A percentile compares a stretch with the other conserved stretches of the same genome.
Conservation (phyloP, 2,888 invertebrate genomes). For the Sisyra nigra region DNA sequence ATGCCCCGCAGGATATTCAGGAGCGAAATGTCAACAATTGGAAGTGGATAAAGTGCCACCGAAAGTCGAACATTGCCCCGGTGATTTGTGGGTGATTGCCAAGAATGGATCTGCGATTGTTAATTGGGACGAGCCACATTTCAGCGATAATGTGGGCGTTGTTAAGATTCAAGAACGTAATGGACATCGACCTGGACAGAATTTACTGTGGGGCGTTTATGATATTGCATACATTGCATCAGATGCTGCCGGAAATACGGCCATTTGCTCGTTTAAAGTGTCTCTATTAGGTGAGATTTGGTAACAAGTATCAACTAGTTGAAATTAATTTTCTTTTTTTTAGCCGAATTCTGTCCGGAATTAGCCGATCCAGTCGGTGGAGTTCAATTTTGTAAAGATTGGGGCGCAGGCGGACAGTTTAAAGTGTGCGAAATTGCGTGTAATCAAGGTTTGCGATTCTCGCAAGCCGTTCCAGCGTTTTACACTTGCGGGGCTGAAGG, state of each 20-base stretch:
- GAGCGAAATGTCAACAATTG: constrained; percentile 68
- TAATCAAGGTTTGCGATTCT: constrained; percentile 74
- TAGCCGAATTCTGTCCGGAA: constrained; percentile 84
- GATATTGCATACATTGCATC: constrained; percentile 87
- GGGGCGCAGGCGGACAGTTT: constrained; percentile 93
- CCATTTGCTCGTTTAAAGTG: constrained; percentile 81
- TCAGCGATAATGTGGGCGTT: constrained; percentile 77
- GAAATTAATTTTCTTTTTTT: constrained; percentile 16
- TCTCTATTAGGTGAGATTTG: constrained; percentile 62
- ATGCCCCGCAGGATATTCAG: constrained; percentile 77
- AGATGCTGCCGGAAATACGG: constrained; percentile 83
- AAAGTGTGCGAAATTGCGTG: constrained; percentile 89
- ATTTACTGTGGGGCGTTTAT: constrained; percentile 79
- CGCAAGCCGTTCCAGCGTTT: constrained; percentile 86
- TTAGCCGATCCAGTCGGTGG: constrained; percentile 83
- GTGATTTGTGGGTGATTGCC: constrained; percentile 86
- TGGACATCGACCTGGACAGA: constrained; percentile 76
- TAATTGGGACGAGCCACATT: constrained; percentile 82
- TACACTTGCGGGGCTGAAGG: constrained; percentile 98
- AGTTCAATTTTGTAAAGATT: constrained; percentile 79
- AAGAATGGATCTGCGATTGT: constrained; percentile 83
- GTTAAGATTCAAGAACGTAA: constrained; percentile 65
- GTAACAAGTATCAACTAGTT: neutral
- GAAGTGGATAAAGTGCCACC: constrained; percentile 75
- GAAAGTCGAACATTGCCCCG: constrained; percentile 77